Evolutionary conservation across 2,888 invertebrate genomes (phyloP).

Genomic region (Aplocera efformata): DNA sequence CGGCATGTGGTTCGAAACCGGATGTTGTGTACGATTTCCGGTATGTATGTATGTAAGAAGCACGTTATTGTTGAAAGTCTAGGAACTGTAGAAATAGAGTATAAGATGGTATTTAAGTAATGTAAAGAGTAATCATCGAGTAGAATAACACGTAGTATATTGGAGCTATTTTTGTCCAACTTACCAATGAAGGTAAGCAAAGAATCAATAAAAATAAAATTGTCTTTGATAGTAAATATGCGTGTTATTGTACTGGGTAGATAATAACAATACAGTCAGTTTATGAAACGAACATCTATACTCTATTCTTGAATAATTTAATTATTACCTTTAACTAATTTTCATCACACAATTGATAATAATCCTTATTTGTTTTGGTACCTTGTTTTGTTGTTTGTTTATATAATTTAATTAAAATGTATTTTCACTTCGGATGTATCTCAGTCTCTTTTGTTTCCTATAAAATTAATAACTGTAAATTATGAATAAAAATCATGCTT

Average conservation of each 20-base stretch:
- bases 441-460: not conserved
- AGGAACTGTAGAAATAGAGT: constrained; percentile 24
- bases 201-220: not conserved
- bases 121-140: constrained; percentile 13
- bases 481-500: too few species aligned
- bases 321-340: not conserved
- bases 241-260: constrained; percentile 22
- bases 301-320: not conserved
- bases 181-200: not conserved
- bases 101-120: constrained; percentile 22
- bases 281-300: constrained; percentile 14
- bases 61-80: constrained; percentile 34
- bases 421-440: too few species aligned
- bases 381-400: too few species aligned
- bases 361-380: not conserved
- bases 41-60: constrained; percentile 23
- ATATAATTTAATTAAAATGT: too few species aligned
- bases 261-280: constrained; percentile 15
- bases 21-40: constrained; percentile 19
- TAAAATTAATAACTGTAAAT: too few species aligned
- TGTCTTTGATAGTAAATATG: not conserved
- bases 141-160: constrained; percentile 9
- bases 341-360: not conserved
- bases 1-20: constrained; percentile 22
- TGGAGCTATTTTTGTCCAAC: too few species aligned